Evolutionary conservation across 2,113 vertebrate genomes (phyloP).

Genomic region (Fregetta grallaria): DNA sequence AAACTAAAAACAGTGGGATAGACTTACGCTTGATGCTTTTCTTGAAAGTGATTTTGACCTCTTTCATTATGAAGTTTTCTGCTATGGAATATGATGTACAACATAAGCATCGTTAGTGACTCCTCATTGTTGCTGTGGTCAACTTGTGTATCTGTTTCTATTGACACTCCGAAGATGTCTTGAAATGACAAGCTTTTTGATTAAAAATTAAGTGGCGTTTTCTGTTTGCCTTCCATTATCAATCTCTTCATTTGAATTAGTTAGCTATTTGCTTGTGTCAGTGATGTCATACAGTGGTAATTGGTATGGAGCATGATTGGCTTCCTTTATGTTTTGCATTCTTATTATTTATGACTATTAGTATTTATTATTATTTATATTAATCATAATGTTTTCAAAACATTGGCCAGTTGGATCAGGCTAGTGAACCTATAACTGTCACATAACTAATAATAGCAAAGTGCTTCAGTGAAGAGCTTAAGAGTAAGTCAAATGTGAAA

Average conservation of each 20-base stretch:
- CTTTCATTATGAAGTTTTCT: neutral
- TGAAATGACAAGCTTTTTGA: neutral
- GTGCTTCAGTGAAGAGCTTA: neutral
- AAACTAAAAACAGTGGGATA: neutral
- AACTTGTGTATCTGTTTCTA: neutral
- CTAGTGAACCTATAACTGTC: neutral
- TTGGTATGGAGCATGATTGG: neutral
- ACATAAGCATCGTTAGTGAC: neutral
- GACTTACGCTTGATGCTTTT: neutral
- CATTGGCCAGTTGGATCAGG: neutral
- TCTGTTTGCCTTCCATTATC: neutral
- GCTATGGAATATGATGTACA: neutral
- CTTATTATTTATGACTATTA: neutral
- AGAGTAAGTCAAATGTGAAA: neutral
- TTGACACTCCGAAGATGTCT: neutral
- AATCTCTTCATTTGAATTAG: neutral
- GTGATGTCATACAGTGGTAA: neutral
- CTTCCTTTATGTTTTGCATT: neutral
- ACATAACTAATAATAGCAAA: neutral
- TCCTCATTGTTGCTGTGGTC: neutral
- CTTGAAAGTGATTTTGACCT: neutral
- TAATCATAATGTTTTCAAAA: neutral
- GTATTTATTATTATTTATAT: neutral
- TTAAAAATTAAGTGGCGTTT: neutral
- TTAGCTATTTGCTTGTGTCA: neutral